Evolutionary conservation across 2,797 vertebrate genomes (phyloP).

Genomic region (Cetoscarus ocellatus): DNA sequence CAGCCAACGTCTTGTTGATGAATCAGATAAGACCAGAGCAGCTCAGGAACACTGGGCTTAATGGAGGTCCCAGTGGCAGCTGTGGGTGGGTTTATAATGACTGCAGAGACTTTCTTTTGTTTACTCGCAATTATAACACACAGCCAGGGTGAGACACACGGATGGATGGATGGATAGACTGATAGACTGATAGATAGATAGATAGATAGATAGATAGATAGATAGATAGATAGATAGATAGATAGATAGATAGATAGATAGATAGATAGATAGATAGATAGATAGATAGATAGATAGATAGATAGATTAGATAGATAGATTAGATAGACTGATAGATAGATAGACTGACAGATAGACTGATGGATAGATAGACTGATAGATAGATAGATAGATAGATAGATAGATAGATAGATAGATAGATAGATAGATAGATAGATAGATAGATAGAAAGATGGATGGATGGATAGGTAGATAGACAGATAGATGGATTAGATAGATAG

Average conservation of each 20-base stretch:
- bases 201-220: slow-evolving; percentile 25
- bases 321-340: too few species aligned
- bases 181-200: slow-evolving; percentile 41
- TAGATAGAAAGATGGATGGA: neutral
- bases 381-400: neutral
- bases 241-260: neutral
- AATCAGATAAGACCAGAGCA: slow-evolving; percentile 81
- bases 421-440: slow-evolving; percentile 6
- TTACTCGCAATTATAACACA: slow-evolving; percentile 65
- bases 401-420: neutral
- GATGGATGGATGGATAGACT: slow-evolving; percentile 44
- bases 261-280: neutral
- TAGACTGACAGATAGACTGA: too few species aligned
- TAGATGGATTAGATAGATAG: too few species aligned
- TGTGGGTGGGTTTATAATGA: slow-evolving; percentile 74
- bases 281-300: neutral
- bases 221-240: slow-evolving; percentile 30
- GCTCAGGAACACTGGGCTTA: slow-evolving; percentile 75
- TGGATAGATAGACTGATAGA: neutral
- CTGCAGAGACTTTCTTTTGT: slow-evolving; percentile 71
- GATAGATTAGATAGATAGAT: too few species aligned
- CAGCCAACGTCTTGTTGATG: slow-evolving; percentile 83
- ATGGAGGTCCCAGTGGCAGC: slow-evolving; percentile 79
- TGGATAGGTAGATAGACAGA: too few species aligned
- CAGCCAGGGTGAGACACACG: slow-evolving; percentile 16